These are phyloP conservation scores for Urocynchramus pylzowi DNA, from an alignment of 2,113 vertebrate species.

Conservation along the genomic window DNA sequence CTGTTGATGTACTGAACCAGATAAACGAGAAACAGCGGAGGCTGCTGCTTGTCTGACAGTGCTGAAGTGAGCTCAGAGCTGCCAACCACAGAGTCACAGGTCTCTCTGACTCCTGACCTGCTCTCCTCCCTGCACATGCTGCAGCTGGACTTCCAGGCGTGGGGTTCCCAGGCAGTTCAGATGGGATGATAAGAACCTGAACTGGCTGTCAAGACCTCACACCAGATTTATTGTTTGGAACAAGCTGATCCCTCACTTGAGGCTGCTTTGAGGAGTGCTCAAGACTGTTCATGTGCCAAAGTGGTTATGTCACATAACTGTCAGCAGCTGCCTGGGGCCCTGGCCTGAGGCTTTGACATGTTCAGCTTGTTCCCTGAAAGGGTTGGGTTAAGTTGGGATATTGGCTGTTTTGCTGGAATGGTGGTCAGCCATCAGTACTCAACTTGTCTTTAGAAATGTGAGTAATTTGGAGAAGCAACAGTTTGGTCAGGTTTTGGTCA, in stretches of 20 bases:
- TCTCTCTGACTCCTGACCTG: slow-evolving; percentile 37
- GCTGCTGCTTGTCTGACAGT: slow-evolving; percentile 73
- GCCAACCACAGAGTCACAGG: slow-evolving; percentile 20
- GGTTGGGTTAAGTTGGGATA: background rate
- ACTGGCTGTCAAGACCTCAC: slow-evolving; percentile 15
- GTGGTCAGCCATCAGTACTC: background rate
- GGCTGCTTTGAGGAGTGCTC: background rate
- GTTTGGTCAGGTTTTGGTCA: slow-evolving; percentile 21
- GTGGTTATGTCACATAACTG: background rate
- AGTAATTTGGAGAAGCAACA: slow-evolving; percentile 25
- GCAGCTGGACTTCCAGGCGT: background rate
- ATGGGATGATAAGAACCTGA: slow-evolving; percentile 22
- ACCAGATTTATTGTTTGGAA: background rate
- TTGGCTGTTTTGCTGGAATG: background rate
- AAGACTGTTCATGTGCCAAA: background rate
- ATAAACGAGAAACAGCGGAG: slow-evolving; percentile 83
- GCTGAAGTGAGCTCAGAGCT: slow-evolving; percentile 68
- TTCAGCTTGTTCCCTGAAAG: background rate
- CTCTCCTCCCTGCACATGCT: slow-evolving; percentile 17
- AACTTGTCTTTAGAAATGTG: slow-evolving; percentile 8
- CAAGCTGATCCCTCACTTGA: background rate
- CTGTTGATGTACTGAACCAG: slow-evolving; percentile 82
- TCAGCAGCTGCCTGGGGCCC: background rate
- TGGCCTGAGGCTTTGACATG: background rate
- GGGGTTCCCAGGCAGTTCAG: slow-evolving; percentile 19